phyloP scores from a whole-genome alignment of 37 sponge, comb jelly and placozoan species.

The Sycon ciliatum region DNA sequence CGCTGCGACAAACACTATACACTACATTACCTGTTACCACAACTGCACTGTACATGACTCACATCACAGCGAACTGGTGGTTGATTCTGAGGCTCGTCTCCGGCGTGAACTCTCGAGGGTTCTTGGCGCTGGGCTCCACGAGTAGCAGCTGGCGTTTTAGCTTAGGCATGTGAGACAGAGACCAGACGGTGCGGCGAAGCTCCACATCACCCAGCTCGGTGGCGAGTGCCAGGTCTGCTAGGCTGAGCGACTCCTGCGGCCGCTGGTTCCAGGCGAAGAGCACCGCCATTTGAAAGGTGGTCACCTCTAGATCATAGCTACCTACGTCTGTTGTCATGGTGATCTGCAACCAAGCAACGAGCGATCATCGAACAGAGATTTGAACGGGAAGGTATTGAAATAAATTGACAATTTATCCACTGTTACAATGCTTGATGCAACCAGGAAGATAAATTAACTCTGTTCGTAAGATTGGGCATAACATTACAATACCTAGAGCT shows the following conservation, averaged over 20 bases:
- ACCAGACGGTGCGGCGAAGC: conserved; percentile 70
- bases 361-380: too few relatives aligned
- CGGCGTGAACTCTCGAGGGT: conserved; percentile 48
- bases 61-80: conserved; percentile 80
- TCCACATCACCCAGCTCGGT: conserved; percentile 74
- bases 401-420: too few relatives aligned
- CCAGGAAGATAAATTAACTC: background rate
- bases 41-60: conserved; percentile 34
- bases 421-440: too few relatives aligned
- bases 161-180: conserved; percentile 61
- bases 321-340: conserved; percentile 64
- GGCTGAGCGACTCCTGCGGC: conserved; percentile 62
- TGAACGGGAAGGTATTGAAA: too few relatives aligned
- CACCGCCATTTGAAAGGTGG: conserved; percentile 88
- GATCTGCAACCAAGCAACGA: too few relatives aligned
- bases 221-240: conserved; percentile 71
- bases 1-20: background rate
- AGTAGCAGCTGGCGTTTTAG: conserved; percentile 77
- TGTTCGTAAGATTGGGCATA: background rate
- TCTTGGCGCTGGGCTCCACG: conserved; percentile 43
- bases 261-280: conserved; percentile 86
- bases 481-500: too few relatives aligned
- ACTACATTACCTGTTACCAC: background rate
- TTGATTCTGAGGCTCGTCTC: conserved; percentile 57
- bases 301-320: conserved; percentile 81